Percentiles rank a stretch among this genome's conserved stretches.
Evolutionary conservation across 2,113 vertebrate genomes (phyloP).

Genomic region (Sylvia atricapilla): DNA sequence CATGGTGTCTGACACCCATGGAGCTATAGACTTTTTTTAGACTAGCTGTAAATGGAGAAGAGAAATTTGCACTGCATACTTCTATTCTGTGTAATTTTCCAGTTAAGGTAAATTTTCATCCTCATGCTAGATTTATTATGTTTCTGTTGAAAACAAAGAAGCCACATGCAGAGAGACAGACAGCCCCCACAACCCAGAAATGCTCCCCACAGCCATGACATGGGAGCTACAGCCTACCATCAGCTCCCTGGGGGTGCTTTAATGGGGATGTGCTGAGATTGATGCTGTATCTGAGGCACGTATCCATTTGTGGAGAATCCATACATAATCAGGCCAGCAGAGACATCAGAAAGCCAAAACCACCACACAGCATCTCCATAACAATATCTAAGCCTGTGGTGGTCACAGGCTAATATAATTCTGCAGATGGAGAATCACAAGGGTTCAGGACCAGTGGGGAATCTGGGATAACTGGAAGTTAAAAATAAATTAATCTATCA

Average conservation of each 20-base stretch:
- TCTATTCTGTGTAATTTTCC: conserved; percentile 42
- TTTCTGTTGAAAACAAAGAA: conserved; percentile 36
- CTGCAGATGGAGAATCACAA: neutral
- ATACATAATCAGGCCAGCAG: conserved; percentile 54
- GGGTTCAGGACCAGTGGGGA: neutral
- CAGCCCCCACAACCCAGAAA: neutral
- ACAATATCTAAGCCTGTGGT: conserved; percentile 43
- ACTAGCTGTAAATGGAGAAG: conserved; percentile 15
- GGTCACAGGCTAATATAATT: conserved; percentile 46
- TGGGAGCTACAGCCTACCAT: conserved; percentile 41
- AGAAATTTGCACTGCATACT: conserved; percentile 8
- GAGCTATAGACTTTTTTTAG: conserved; percentile 4
- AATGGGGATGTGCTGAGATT: conserved; percentile 20
- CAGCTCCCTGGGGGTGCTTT: neutral
- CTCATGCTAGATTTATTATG: neutral
- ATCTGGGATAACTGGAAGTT: neutral
- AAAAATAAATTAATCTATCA: neutral
- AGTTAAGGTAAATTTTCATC: conserved; percentile 41
- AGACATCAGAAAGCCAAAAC: conserved; percentile 35
- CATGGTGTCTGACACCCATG: neutral
- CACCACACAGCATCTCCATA: conserved; percentile 53
- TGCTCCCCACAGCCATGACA: neutral
- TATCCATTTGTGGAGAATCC: conserved; percentile 16
- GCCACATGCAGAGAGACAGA: neutral
- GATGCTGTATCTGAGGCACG: conserved; percentile 6